Evolutionary conservation across 2,797 vertebrate genomes (phyloP).

Genomic region (Tadarida brasiliensis): DNA sequence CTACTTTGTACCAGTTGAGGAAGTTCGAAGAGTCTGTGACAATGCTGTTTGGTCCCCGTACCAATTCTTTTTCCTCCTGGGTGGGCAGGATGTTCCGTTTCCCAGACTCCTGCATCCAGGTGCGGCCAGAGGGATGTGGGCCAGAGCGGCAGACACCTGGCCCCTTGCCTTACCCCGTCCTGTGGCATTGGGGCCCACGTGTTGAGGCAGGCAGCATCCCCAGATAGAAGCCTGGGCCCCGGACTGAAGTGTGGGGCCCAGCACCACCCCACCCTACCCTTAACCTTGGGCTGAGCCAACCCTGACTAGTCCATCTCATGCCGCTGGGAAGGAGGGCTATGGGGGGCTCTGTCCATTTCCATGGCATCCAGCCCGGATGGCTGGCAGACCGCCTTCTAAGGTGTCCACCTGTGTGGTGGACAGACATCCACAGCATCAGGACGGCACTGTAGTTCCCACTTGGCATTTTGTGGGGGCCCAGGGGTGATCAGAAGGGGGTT

Average conservation of each 20-base stretch:
- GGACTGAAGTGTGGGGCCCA: neutral
- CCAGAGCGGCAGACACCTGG: neutral
- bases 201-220: neutral
- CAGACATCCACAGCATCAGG: neutral
- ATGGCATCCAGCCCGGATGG: neutral
- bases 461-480: neutral
- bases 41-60: neutral
- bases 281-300: neutral
- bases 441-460: rapidly evolving
- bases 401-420: no score
- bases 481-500: neutral
- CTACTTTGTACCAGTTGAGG: neutral
- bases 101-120: neutral
- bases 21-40: neutral
- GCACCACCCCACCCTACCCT: rapidly evolving
- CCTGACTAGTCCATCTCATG: neutral
- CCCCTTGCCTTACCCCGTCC: neutral
- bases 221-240: neutral
- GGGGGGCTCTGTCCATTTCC: neutral
- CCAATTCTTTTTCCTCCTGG: neutral
- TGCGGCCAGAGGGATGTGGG: neutral
- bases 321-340: rapidly evolving
- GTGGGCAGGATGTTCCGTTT: neutral
- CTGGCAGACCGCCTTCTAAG: neutral
- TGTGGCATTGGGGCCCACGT: neutral